phyloP scores from a whole-genome alignment of 2,797 vertebrate species.

The Phalloptychus januarius region DNA sequence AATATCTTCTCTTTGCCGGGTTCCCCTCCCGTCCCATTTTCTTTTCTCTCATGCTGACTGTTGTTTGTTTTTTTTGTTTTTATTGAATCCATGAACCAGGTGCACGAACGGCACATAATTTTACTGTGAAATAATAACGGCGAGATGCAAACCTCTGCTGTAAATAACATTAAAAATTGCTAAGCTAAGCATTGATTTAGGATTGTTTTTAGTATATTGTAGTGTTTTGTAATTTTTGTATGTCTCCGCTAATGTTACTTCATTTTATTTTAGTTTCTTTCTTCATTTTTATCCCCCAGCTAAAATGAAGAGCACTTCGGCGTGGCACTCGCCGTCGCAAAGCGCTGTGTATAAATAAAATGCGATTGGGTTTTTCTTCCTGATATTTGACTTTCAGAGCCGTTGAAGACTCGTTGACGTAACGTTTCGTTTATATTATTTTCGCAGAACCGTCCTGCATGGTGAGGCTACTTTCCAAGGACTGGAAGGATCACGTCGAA shows the following conservation, averaged over 20 bases:
- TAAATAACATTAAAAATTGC: background rate
- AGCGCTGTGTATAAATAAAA: too few relatives aligned
- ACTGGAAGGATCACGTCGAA: constrained; percentile 96
- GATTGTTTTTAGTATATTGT: too few relatives aligned
- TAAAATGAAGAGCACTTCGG: too few relatives aligned
- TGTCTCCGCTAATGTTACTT: too few relatives aligned
- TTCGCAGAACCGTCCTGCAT: constrained; percentile 88
- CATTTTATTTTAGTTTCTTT: too few relatives aligned
- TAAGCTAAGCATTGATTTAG: background rate
- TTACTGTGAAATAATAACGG: background rate
- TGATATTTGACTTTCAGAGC: background rate
- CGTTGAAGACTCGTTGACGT: background rate
- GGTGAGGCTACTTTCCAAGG: constrained; percentile 92
- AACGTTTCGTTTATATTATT: background rate
- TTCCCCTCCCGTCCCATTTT: background rate
- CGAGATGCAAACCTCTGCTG: background rate
- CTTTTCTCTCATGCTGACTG: background rate
- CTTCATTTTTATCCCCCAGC: too few relatives aligned
- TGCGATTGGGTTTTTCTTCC: too few relatives aligned
- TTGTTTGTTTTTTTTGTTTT: background rate
- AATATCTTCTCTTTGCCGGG: background rate
- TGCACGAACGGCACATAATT: background rate
- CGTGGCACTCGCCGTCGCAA: too few relatives aligned
- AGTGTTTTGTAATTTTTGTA: too few relatives aligned
- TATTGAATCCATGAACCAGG: background rate